Evolutionary conservation across 2,888 invertebrate genomes (phyloP).

Genomic region (Chrysodeixis includens): DNA sequence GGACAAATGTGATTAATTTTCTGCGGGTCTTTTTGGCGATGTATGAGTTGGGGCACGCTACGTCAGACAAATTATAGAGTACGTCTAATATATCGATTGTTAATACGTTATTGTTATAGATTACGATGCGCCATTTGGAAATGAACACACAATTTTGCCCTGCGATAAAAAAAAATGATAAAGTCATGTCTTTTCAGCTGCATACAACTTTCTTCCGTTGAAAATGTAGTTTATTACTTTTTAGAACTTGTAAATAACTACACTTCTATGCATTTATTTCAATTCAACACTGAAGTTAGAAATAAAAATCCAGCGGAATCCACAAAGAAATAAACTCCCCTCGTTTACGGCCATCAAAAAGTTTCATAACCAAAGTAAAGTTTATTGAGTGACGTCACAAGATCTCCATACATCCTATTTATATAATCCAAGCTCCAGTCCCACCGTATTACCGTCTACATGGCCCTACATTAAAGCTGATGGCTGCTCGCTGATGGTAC

Average conservation of each 20-base stretch:
- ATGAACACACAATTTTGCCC: background rate
- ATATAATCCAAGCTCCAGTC: constrained; percentile 24
- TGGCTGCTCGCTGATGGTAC: constrained; percentile 7
- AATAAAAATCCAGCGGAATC: background rate
- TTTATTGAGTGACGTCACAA: constrained; percentile 29
- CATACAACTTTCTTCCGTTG: background rate
- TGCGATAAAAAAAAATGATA: too few relatives aligned
- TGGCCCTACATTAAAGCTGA: constrained; percentile 31
- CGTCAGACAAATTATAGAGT: background rate
- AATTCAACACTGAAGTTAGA: background rate
- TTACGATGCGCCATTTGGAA: background rate
- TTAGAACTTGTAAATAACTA: background rate
- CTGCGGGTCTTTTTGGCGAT: constrained; percentile 14
- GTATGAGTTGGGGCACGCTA: constrained; percentile 33
- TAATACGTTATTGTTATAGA: background rate
- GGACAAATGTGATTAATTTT: constrained; percentile 32
- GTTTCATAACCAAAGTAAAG: constrained; percentile 8
- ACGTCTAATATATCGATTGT: constrained; percentile 21
- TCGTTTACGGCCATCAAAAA: background rate
- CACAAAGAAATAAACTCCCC: background rate
- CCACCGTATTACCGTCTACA: constrained; percentile 23
- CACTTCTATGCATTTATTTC: background rate
- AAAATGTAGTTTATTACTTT: background rate
- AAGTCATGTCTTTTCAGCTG: background rate
- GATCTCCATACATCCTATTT: constrained; percentile 45